Evolutionary conservation across 2,113 vertebrate genomes (phyloP).

Genomic region (Lampris incognitus): DNA sequence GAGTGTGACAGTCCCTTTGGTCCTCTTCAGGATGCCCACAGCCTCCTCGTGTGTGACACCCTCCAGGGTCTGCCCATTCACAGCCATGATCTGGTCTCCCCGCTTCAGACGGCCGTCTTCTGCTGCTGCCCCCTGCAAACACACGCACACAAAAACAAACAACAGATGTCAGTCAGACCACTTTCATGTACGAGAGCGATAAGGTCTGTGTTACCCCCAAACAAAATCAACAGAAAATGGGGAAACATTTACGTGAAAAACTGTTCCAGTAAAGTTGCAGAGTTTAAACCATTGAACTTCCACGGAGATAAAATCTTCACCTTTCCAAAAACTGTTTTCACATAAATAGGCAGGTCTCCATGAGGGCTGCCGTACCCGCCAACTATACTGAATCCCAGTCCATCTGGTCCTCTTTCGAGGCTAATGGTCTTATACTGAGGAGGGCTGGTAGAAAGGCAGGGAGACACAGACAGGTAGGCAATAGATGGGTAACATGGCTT

Average conservation of each 20-base stretch:
- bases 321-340: constrained; percentile 97
- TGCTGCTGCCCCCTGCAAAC: constrained; percentile 90
- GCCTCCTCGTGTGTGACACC: constrained; percentile 97
- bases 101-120: constrained; percentile 95
- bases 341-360: constrained; percentile 96
- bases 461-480: neutral
- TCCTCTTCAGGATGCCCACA: constrained; percentile 93
- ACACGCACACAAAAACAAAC: constrained; percentile 5
- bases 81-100: constrained; percentile 97
- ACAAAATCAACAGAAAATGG: no score
- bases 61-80: constrained; percentile 94
- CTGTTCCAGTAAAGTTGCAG: neutral
- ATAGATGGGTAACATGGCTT: neutral
- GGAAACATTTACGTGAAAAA: no score
- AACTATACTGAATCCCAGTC: constrained; percentile 97
- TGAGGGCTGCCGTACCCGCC: constrained; percentile 96
- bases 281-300: neutral
- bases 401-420: constrained; percentile 93
- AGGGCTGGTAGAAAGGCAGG: constrained; percentile 78
- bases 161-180: neutral
- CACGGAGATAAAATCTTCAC: constrained; percentile 66
- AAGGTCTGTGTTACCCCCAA: neutral
- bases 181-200: neutral
- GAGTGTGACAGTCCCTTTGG: constrained; percentile 93
- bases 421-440: constrained; percentile 95